Evolutionary conservation across 2,797 vertebrate species (phyloP).

Genomic region (Monodelphis domestica): DNA sequence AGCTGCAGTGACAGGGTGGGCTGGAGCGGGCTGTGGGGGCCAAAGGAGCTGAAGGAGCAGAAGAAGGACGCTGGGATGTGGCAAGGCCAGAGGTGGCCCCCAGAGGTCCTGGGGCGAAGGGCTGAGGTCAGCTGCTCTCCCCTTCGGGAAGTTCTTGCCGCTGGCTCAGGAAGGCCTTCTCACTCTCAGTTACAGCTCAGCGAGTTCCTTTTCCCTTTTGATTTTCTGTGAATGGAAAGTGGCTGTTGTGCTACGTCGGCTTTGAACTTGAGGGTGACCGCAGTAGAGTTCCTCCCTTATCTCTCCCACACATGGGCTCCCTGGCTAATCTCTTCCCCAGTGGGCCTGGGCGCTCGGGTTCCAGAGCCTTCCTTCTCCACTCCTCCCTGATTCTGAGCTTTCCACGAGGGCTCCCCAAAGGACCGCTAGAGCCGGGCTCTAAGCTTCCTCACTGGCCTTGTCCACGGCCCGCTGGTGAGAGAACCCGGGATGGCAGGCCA

Average conservation of each 20-base stretch:
- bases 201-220: conserved; percentile 79
- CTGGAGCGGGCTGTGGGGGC: too few relatives aligned
- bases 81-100: too few relatives aligned
- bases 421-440: conserved; percentile 21
- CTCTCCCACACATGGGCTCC: conserved; percentile 7
- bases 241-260: conserved; percentile 14
- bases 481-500: too few relatives aligned
- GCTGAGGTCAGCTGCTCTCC: too few relatives aligned
- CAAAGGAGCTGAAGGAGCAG: too few relatives aligned
- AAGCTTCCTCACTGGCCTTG: conserved; percentile 11
- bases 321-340: conserved; percentile 43
- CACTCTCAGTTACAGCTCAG: too few relatives aligned
- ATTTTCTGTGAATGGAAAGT: conserved; percentile 76
- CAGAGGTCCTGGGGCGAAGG: too few relatives aligned
- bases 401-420: background rate
- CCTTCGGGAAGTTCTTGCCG: too few relatives aligned
- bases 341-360: conserved; percentile 8
- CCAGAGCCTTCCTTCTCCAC: background rate
- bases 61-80: too few relatives aligned
- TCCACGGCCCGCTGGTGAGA: too few relatives aligned
- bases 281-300: conserved; percentile 19
- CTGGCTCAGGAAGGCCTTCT: too few relatives aligned
- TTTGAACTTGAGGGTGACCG: conserved; percentile 41
- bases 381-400: conserved; percentile 19
- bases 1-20: too few relatives aligned